Percentiles rank a stretch among this genome's conserved stretches.
Evolutionary conservation across 1,140 invertebrate genomes (phyloP).

Genomic region (Brachionus plicatilis): DNA sequence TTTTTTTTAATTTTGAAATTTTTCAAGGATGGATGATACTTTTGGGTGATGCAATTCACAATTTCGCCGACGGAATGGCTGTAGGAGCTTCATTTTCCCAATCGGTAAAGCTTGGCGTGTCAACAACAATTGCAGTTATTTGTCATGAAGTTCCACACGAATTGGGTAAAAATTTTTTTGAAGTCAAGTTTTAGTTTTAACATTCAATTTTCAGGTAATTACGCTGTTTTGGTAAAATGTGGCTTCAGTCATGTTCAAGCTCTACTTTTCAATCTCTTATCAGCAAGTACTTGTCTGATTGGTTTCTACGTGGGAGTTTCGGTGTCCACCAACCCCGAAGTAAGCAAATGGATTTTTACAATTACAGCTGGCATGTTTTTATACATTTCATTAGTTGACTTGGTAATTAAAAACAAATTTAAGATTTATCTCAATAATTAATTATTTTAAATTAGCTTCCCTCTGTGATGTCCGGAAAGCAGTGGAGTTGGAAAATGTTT

Average conservation of each 20-base stretch:
- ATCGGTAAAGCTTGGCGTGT: conserved; percentile 49
- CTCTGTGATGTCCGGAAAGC: not conserved
- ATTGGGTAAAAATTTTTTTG: conserved; percentile 50
- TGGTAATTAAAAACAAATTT: conserved; percentile 41
- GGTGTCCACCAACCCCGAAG: not conserved
- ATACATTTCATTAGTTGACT: conserved; percentile 38
- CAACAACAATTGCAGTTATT: conserved; percentile 57
- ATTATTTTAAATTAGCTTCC: not conserved
- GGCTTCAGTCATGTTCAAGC: conserved; percentile 35
- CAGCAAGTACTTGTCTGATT: conserved; percentile 52
- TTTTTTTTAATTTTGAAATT: not conserved
- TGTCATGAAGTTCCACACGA: conserved; percentile 60
- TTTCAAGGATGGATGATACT: conserved; percentile 54
- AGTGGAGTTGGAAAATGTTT: conserved; percentile 40
- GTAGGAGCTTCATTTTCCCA: conserved; percentile 58
- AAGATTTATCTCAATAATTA: not conserved
- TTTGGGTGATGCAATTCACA: conserved; percentile 58
- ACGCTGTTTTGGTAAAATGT: conserved; percentile 38
- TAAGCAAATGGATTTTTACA: conserved; percentile 31
- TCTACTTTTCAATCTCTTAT: conserved; percentile 57
- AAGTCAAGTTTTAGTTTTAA: not conserved
- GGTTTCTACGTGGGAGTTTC: conserved; percentile 31
- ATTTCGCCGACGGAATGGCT: conserved; percentile 58
- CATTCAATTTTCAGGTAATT: conserved; percentile 37
- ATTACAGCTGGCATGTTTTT: conserved; percentile 39